Evolutionary conservation across 2,113 vertebrate genomes (phyloP).

Genomic region (Polyodon spathula): DNA sequence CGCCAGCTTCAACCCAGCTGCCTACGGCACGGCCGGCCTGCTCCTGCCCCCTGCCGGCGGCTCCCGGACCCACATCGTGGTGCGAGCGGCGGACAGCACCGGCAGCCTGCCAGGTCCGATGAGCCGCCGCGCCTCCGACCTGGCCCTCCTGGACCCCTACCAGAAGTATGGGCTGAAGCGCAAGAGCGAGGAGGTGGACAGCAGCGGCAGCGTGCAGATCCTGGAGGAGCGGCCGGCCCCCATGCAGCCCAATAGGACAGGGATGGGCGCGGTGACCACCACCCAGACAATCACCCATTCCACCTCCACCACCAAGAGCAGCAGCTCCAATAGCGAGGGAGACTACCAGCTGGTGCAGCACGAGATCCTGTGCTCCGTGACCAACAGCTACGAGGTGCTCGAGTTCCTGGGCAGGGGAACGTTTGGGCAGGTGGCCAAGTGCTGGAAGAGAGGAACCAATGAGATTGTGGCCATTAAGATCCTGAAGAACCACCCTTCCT

Average conservation of each 20-base stretch:
- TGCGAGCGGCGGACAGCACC: constrained; percentile 90
- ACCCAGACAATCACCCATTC: constrained; percentile 68
- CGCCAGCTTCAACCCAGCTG: constrained; percentile 65
- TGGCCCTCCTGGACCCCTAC: constrained; percentile 72
- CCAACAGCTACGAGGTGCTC: constrained; percentile 92
- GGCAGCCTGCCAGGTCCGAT: constrained; percentile 68
- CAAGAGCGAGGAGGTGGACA: constrained; percentile 95
- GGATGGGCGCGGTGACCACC: constrained; percentile 72
- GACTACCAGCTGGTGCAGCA: constrained; percentile 98
- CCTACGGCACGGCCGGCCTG: constrained; percentile 72
- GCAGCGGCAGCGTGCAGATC: constrained; percentile 95
- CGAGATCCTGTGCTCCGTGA: constrained; percentile 94
- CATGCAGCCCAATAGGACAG: constrained; percentile 83
- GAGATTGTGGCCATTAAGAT: constrained; percentile 98
- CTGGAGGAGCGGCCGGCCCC: constrained; percentile 96
- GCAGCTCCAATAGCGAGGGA: constrained; percentile 87
- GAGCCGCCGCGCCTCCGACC: constrained; percentile 70
- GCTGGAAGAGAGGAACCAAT: constrained; percentile 95
- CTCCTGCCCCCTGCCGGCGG: constrained; percentile 60
- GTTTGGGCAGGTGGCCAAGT: constrained; percentile 94
- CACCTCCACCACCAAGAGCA: constrained; percentile 88
- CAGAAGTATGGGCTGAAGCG: constrained; percentile 91
- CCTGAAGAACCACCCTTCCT: constrained; percentile 93
- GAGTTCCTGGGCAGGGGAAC: constrained; percentile 94
- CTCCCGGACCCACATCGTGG: constrained; percentile 80